These are phyloP conservation scores for Neosalanx taihuensis DNA, from an alignment of 2,797 vertebrate genomes.

Conservation along the genomic window DNA sequence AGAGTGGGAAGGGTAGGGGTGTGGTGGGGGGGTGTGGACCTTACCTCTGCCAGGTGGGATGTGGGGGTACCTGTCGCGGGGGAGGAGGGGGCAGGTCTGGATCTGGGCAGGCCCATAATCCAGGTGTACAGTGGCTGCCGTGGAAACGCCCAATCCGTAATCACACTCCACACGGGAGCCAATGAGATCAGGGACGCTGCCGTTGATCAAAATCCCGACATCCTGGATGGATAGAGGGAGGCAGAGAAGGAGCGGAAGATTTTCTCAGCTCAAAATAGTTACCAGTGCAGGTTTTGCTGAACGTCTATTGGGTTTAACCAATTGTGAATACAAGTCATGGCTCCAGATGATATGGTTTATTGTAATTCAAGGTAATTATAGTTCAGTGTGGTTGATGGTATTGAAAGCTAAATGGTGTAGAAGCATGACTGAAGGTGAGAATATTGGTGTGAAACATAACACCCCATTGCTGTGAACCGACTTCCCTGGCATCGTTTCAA, in stretches of 20 bases:
- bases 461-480: slow-evolving; percentile 50
- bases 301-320: no score
- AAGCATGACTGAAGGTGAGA: slow-evolving; percentile 55
- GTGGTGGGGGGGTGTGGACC: slow-evolving; percentile 18
- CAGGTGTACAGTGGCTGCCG: slow-evolving; percentile 80
- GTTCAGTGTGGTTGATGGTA: neutral
- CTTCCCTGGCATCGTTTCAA: slow-evolving; percentile 39
- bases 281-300: no score
- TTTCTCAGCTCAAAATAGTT: no score
- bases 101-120: slow-evolving; percentile 79
- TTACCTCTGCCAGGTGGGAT: slow-evolving; percentile 80
- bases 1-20: neutral
- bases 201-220: slow-evolving; percentile 90
- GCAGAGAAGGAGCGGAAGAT: neutral
- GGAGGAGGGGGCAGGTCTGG: slow-evolving; percentile 86
- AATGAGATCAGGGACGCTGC: slow-evolving; percentile 87
- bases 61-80: slow-evolving; percentile 73
- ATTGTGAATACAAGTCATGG: neutral
- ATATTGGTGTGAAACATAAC: slow-evolving; percentile 62
- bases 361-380: neutral
- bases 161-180: slow-evolving; percentile 86
- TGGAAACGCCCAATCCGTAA: slow-evolving; percentile 78
- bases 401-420: slow-evolving; percentile 60
- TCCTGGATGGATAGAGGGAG: slow-evolving; percentile 59
- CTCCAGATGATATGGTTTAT: neutral